Conservation (phyloP, 2,113 vertebrate genomes). For the Perognathus longimembris region DNA sequence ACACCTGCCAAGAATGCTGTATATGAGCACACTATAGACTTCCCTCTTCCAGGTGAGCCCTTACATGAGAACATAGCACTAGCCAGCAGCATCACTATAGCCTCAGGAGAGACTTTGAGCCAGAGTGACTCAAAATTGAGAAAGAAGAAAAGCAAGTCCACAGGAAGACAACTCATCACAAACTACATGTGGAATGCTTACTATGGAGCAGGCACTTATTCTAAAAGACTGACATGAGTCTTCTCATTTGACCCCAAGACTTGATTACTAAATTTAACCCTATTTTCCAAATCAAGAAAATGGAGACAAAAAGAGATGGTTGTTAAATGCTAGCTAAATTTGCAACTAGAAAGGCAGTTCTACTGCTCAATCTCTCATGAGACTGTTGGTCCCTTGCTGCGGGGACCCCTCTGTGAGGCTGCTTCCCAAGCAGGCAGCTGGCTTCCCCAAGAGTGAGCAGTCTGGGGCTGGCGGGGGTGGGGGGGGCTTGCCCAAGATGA, state of each 20-base stretch:
- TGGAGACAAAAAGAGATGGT: background rate
- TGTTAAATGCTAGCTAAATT: background rate
- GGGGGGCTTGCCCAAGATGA: background rate
- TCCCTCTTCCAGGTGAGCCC: background rate
- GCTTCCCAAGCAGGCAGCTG: background rate
- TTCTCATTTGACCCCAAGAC: background rate
- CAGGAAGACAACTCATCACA: background rate
- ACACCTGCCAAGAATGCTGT: background rate
- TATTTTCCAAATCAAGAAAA: background rate
- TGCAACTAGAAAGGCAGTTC: background rate
- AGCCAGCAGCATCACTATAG: background rate
- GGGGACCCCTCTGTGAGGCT: background rate
- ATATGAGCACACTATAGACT: background rate
- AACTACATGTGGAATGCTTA: fast-evolving
- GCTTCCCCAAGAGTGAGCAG: too few relatives aligned
- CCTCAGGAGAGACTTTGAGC: background rate
- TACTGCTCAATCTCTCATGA: background rate
- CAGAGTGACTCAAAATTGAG: background rate
- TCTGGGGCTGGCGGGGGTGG: background rate
- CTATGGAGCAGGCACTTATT: background rate
- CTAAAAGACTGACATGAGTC: background rate
- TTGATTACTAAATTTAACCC: background rate
- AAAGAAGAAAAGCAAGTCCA: background rate
- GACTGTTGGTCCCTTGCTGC: background rate
- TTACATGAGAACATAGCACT: background rate